Evolutionary conservation across 2,113 vertebrate genomes (phyloP).

Genomic region (Cryptoleucopteryx plumbea): DNA sequence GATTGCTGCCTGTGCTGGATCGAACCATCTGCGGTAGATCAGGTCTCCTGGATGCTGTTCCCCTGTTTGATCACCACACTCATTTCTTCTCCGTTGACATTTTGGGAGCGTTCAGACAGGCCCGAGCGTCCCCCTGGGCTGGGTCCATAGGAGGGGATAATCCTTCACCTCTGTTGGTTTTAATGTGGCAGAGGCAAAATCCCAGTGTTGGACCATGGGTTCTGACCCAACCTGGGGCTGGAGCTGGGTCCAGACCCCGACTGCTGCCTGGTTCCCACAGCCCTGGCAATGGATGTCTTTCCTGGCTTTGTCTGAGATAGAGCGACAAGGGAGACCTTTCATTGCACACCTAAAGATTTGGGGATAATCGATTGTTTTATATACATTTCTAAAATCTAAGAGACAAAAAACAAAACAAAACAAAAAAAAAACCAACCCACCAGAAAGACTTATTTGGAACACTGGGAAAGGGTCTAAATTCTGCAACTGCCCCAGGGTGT

Average conservation of each 20-base stretch:
- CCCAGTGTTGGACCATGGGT: not conserved
- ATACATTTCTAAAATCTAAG: not conserved
- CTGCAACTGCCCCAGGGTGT: not conserved
- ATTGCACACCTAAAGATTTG: not conserved
- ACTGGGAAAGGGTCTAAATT: slow-evolving; percentile 11
- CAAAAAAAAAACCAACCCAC: not conserved
- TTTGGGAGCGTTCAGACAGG: not conserved
- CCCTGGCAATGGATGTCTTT: not conserved
- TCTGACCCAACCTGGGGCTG: not conserved
- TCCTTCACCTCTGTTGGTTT: not conserved
- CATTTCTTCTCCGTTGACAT: not conserved
- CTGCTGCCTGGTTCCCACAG: not conserved
- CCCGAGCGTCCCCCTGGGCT: not conserved
- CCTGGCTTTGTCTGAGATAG: not conserved
- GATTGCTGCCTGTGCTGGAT: not conserved
- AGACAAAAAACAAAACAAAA: not conserved
- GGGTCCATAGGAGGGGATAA: not conserved
- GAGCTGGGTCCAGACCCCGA: not conserved
- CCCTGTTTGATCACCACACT: not conserved
- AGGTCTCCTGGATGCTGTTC: not conserved
- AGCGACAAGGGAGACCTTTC: not conserved
- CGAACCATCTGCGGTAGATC: not conserved
- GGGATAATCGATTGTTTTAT: not conserved
- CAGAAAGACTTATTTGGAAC: not conserved
- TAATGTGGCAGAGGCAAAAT: not conserved